Conservation (phyloP, 1,140 invertebrate species). For the Lasioglossum baleicum region DNA sequence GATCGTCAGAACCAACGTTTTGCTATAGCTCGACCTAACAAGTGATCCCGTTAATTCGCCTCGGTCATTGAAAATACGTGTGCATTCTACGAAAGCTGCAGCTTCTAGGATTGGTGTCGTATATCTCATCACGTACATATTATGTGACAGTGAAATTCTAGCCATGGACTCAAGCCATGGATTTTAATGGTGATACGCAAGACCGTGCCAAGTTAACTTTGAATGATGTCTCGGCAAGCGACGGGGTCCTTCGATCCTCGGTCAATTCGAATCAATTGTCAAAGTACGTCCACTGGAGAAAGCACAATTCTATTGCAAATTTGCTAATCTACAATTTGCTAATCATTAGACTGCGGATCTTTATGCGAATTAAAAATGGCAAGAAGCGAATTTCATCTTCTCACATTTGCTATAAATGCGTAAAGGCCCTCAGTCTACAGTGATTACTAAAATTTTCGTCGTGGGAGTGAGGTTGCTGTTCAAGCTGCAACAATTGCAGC, state of each 20-base stretch:
- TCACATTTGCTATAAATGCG: no score
- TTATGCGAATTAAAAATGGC: no score
- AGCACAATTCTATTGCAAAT: no score
- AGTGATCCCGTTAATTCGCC: constrained; percentile 36
- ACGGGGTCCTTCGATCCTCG: constrained; percentile 60
- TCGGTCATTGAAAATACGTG: constrained; percentile 53
- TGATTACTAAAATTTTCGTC: no score
- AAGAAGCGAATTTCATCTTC: no score
- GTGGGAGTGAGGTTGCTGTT: no score
- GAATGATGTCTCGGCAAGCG: constrained; percentile 53
- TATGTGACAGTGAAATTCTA: constrained; percentile 67
- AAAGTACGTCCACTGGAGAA: no score
- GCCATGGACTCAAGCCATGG: constrained; percentile 77
- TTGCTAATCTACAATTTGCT: no score
- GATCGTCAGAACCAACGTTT: neutral
- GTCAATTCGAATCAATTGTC: neutral
- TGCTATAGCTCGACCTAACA: constrained; percentile 22
- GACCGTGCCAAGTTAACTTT: constrained; percentile 62
- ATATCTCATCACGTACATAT: constrained; percentile 55
- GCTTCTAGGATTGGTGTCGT: constrained; percentile 62
- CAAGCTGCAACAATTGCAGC: no score
- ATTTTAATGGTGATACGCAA: constrained; percentile 75
- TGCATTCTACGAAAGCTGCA: constrained; percentile 74
- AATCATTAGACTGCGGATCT: no score
- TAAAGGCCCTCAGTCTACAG: no score